Evolutionary conservation across 2,113 vertebrate genomes (phyloP).

Genomic region (Thamnaconus septentrionalis): DNA sequence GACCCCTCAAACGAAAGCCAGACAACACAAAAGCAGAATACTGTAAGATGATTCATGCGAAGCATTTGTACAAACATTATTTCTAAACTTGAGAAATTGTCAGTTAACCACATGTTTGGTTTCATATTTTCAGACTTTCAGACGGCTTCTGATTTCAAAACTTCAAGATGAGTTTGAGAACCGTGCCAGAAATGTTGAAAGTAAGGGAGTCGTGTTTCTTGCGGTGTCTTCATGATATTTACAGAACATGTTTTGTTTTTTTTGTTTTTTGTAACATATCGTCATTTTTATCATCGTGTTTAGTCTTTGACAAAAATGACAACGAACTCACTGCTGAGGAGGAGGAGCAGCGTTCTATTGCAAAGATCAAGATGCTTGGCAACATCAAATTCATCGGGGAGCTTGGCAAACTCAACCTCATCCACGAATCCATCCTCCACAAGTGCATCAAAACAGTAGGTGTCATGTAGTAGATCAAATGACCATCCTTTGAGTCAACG

Average conservation of each 20-base stretch:
- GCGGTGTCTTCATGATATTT: background rate
- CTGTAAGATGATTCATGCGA: conserved; percentile 76
- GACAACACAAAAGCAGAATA: conserved; percentile 94
- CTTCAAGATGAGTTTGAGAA: conserved; percentile 99
- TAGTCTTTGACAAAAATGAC: conserved; percentile 97
- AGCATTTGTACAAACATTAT: background rate
- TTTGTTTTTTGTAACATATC: background rate
- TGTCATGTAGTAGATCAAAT: background rate
- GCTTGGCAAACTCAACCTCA: conserved; percentile 99
- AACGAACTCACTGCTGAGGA: conserved; percentile 94
- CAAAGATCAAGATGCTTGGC: conserved; percentile 99
- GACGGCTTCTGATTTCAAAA: conserved; percentile 98
- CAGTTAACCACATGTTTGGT: background rate
- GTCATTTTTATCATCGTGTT: background rate
- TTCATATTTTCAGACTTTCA: conserved; percentile 85
- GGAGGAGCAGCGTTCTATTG: conserved; percentile 97
- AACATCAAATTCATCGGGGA: conserved; percentile 99
- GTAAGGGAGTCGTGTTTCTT: conserved; percentile 72
- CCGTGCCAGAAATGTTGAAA: conserved; percentile 97
- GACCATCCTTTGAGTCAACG: no score
- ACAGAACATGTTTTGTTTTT: background rate
- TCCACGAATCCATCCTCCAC: conserved; percentile 99
- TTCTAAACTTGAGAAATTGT: background rate
- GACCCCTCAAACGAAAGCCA: conserved; percentile 89
- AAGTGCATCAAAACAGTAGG: conserved; percentile 99